Evolutionary conservation across 2,797 vertebrate species (phyloP).

Genomic region (Eremophila alpestris): DNA sequence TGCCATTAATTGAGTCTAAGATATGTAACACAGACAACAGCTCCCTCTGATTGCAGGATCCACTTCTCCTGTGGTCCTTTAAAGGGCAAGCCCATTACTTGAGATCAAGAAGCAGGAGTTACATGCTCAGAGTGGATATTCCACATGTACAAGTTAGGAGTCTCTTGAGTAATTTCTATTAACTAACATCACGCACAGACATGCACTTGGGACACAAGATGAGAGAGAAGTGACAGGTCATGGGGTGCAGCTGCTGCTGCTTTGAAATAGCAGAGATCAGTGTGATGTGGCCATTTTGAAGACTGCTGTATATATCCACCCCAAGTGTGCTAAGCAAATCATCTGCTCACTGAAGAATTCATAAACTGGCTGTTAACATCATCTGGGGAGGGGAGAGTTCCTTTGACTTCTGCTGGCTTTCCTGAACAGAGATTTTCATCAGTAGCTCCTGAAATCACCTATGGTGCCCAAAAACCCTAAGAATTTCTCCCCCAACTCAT

Average conservation of each 20-base stretch:
- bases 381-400: not conserved
- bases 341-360: not conserved
- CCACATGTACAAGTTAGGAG: not conserved
- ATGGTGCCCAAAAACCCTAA: not conserved
- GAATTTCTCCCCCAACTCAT: not conserved
- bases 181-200: not conserved
- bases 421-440: not conserved
- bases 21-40: not conserved
- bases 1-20: not conserved
- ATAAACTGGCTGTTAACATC: not conserved
- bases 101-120: not conserved
- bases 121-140: not conserved
- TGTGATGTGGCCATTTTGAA: not conserved
- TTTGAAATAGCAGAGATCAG: not conserved
- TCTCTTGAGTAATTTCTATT: not conserved
- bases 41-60: not conserved
- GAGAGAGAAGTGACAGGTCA: fast-evolving
- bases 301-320: not conserved
- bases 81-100: not conserved
- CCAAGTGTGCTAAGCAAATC: fast-evolving
- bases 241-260: not conserved
- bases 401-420: not conserved
- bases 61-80: not conserved
- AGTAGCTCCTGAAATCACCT: not conserved
- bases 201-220: not conserved